These are phyloP conservation scores for Pachyramphus minor DNA, from an alignment of 2,113 vertebrate genomes.

Conservation along the genomic window DNA sequence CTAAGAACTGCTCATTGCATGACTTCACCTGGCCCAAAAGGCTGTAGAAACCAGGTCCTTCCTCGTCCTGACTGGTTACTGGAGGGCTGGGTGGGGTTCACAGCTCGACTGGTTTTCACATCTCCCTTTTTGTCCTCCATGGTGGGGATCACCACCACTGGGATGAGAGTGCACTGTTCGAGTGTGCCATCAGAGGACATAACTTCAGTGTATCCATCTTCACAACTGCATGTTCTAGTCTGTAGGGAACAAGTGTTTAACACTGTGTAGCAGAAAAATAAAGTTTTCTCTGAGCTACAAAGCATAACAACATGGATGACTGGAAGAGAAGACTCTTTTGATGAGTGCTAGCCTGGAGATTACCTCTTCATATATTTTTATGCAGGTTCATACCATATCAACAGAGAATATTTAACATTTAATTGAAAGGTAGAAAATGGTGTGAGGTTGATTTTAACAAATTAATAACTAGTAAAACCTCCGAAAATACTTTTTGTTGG, in stretches of 20 bases:
- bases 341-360: neutral
- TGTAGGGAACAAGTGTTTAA: conserved; percentile 71
- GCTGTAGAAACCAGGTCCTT: conserved; percentile 96
- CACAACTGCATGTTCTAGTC: conserved; percentile 85
- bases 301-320: neutral
- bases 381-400: neutral
- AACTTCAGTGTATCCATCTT: conserved; percentile 94
- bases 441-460: neutral
- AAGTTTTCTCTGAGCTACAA: neutral
- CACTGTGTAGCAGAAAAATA: neutral
- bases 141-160: conserved; percentile 89
- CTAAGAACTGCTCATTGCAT: conserved; percentile 15
- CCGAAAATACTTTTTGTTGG: neutral
- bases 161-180: conserved; percentile 91
- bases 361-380: neutral
- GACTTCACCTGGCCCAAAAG: conserved; percentile 90
- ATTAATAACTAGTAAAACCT: neutral
- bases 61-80: conserved; percentile 83
- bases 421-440: neutral
- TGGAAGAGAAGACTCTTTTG: neutral
- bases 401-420: neutral
- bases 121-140: conserved; percentile 87
- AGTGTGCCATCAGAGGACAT: conserved; percentile 85
- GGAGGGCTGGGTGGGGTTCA: conserved; percentile 86
- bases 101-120: conserved; percentile 93